A percentile compares a stretch with the other conserved stretches of the same genome.
These are phyloP conservation scores for Sitta carolinensis DNA, from an alignment of 2,797 vertebrate species.

Conservation along the genomic window DNA sequence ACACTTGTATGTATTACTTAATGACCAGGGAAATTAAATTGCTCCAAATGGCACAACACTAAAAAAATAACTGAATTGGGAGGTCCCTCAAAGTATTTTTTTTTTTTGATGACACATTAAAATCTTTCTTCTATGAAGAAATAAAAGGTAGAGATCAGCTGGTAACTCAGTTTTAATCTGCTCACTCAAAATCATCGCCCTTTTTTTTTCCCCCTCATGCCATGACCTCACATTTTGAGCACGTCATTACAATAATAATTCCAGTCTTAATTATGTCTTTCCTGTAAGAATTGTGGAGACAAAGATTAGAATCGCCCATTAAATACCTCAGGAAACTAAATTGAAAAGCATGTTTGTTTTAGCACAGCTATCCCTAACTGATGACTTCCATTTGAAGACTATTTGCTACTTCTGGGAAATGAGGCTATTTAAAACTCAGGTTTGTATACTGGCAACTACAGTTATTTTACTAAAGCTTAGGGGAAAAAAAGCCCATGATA, in stretches of 20 bases:
- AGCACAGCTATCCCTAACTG: background rate
- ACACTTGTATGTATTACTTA: background rate
- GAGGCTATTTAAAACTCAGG: slow-evolving; percentile 1
- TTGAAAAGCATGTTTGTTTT: slow-evolving; percentile 4
- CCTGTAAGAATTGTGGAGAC: slow-evolving; percentile 19
- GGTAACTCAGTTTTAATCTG: background rate
- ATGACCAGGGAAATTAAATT: background rate
- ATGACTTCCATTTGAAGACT: slow-evolving; percentile 17
- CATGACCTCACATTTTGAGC: background rate
- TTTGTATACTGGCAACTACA: slow-evolving; percentile 5
- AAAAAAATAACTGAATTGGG: background rate
- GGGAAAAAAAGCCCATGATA: background rate
- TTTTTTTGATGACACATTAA: background rate
- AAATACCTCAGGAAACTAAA: slow-evolving; percentile 27
- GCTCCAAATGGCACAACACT: background rate
- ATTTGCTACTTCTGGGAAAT: slow-evolving; percentile 47
- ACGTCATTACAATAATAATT: background rate
- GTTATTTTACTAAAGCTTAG: background rate
- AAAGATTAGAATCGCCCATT: slow-evolving; percentile 16
- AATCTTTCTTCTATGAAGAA: background rate
- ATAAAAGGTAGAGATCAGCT: background rate
- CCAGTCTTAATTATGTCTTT: background rate
- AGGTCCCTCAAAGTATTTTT: background rate
- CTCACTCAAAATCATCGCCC: background rate
- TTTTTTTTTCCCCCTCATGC: background rate